Evolutionary conservation across 2,113 vertebrate genomes (phyloP), one percentile per base, ranked within the genome.

Genomic region (Cynocephalus volans): DNA sequence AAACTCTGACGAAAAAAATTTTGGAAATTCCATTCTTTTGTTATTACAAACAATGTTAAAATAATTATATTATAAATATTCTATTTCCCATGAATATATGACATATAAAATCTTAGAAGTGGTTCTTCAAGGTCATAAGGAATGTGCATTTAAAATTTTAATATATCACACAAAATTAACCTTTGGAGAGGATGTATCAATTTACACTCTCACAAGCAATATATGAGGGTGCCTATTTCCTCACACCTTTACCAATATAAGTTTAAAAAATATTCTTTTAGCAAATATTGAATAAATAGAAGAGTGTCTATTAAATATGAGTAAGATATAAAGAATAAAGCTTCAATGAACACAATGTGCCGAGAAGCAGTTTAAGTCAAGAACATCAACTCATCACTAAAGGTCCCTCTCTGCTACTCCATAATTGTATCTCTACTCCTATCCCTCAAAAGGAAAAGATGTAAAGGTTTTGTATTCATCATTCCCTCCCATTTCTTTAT

Each of bases 291-390:
- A 80, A 6, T 86, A 24, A 70, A 76, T 31, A 64, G 94, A 88
- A 89, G n/a, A 62, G 4, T 52, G 31, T 3, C 2, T 75, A 81
- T 76, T 82, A 88, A 75, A 75, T 79, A 58, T 69, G 33, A 73
- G 75, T 60, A 85, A 69, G n/a, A 14, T 45, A 31, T 67, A 85
- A 88, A 88, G 65, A 86, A 92, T 58, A 90, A 80, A 73, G 56
- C 21, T 70, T 18, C n/a, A 70, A 50, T 65, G 31, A 73, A 64
- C 1, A 95, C 6, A 21, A 24, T 45, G 28, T 58, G 60, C 18
- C 23, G 48, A 36, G 41, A 36, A 86, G 60, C 3, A 75, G 41
- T 52, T 95, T 86, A 90, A 75, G 24, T 52, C 62, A 89, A 80
- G 36, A 93, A 45, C 10, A 88, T 23, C 31, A 95, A 67, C 60